phyloP scores from a whole-genome alignment of 53 echinoderm and acorn worm genomes.

The Echinarachnius parma region DNA sequence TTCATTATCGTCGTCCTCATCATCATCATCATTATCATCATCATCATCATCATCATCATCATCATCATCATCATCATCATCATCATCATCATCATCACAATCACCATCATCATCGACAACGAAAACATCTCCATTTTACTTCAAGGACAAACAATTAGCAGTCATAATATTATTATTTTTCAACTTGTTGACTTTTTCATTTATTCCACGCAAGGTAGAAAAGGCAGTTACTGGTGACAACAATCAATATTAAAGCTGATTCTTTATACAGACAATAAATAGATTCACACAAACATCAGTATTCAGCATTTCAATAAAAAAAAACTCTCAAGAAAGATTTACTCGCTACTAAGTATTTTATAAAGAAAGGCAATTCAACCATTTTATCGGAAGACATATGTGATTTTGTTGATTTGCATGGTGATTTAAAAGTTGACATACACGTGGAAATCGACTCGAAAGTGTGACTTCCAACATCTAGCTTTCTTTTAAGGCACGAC shows the following conservation, averaged over 20 bases:
- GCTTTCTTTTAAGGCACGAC: too few species aligned
- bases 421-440: too few species aligned
- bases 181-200: not conserved
- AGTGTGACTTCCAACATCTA: too few species aligned
- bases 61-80: conserved; percentile 29
- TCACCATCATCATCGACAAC: not conserved
- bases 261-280: conserved; percentile 9
- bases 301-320: not conserved
- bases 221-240: not conserved
- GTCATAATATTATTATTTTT: not conserved
- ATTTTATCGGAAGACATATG: too few species aligned
- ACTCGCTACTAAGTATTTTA: too few species aligned
- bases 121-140: not conserved
- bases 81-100: conserved; percentile 15
- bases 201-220: conserved; percentile 39
- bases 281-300: conserved; percentile 3
- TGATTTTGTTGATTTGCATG: too few species aligned
- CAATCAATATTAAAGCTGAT: conserved; percentile 29
- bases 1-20: not conserved
- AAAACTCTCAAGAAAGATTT: not conserved
- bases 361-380: too few species aligned
- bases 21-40: not conserved
- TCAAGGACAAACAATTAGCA: not conserved
- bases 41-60: conserved; percentile 22
- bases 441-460: too few species aligned